Conservation (phyloP, 2,888 invertebrate genomes). For the Trichogramma dendrolimi region DNA sequence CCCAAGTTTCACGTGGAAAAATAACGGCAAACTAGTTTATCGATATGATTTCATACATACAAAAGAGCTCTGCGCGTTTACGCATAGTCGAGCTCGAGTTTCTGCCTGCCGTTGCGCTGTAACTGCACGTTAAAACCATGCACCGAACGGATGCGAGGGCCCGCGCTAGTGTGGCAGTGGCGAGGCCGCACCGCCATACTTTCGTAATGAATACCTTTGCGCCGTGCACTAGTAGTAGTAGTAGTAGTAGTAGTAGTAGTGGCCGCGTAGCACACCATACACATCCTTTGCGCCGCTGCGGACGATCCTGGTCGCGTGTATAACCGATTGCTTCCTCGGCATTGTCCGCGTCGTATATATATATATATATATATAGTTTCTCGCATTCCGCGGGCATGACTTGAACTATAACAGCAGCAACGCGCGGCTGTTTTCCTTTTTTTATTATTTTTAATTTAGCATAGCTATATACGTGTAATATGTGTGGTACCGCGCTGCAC, state of each 20-base stretch:
- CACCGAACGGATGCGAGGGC: constrained; percentile 15
- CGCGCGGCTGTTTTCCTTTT: constrained; percentile 10
- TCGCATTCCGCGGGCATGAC: not conserved
- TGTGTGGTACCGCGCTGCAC: not conserved
- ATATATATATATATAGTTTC: not conserved
- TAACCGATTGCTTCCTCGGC: constrained; percentile 32
- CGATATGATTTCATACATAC: not conserved
- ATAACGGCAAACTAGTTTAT: not conserved
- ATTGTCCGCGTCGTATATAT: constrained; percentile 13
- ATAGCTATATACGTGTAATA: not conserved
- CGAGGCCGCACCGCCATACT: not conserved
- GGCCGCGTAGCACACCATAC: not conserved
- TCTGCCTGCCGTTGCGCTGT: not conserved
- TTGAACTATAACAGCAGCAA: not conserved
- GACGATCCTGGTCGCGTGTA: constrained; percentile 27
- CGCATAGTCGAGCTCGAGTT: not conserved
- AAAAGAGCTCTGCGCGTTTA: not conserved
- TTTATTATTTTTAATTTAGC: not conserved
- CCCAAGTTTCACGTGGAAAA: too few relatives aligned
- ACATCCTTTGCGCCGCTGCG: not conserved
- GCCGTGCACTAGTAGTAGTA: too few relatives aligned
- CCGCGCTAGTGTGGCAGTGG: not conserved
- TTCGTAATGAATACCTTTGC: constrained; percentile 25
- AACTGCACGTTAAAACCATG: not conserved
- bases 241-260: not conserved